Conservation (phyloP, 2,888 invertebrate species). For the Brachycybe producta region DNA sequence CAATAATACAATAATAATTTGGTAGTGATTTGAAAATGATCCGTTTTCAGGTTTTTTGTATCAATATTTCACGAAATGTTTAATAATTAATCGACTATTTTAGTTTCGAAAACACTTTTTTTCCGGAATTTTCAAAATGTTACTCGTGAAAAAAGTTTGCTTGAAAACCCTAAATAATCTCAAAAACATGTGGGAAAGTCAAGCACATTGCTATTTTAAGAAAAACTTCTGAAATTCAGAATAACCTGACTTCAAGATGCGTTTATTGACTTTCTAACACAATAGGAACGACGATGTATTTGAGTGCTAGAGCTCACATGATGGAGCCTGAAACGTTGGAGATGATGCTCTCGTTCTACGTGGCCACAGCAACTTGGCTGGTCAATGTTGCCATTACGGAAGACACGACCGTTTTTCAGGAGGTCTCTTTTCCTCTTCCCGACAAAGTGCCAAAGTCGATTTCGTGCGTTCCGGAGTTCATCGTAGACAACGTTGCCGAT, state of each 20-base stretch:
- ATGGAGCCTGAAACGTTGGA: constrained; percentile 59
- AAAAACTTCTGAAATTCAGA: constrained; percentile 13
- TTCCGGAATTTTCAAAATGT: no score
- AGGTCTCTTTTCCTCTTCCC: constrained; percentile 31
- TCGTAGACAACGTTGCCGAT: constrained; percentile 74
- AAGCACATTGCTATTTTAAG: no score
- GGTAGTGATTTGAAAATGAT: no score
- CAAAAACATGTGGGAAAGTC: no score
- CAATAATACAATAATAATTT: no score
- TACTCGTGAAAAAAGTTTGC: no score
- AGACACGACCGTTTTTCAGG: constrained; percentile 19
- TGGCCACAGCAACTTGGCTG: constrained; percentile 72
- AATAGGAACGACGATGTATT: constrained; percentile 23
- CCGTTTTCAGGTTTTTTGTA: no score
- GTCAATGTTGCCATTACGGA: constrained; percentile 54
- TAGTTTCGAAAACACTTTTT: no score
- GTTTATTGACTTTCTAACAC: neutral
- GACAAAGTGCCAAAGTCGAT: constrained; percentile 28
- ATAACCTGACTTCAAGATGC: neutral
- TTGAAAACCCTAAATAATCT: no score
- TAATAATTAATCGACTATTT: no score
- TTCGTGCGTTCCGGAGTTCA: constrained; percentile 73
- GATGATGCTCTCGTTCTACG: constrained; percentile 58
- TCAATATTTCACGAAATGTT: no score
- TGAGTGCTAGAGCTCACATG: constrained; percentile 46